Evolutionary conservation across 2,797 vertebrate species (phyloP).

Genomic region (Cyclopterus lumpus): DNA sequence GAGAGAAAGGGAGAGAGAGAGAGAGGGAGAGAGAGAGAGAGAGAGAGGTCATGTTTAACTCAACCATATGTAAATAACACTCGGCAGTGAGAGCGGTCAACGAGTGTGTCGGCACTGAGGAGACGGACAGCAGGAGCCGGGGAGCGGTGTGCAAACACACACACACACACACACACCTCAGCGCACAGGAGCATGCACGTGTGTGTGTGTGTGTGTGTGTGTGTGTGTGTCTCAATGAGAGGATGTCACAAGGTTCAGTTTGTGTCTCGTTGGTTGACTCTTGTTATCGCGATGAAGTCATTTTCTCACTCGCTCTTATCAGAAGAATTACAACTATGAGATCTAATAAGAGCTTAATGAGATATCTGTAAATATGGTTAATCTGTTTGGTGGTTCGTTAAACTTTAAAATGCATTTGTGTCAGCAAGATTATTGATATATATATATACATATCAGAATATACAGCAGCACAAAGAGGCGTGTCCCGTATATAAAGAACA

Average conservation of each 20-base stretch:
- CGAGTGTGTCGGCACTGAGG: too few species aligned
- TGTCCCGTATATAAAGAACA: not conserved
- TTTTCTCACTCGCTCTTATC: too few species aligned
- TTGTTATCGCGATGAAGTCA: too few species aligned
- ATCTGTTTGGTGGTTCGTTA: too few species aligned
- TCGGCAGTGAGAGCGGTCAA: slow-evolving; percentile 12
- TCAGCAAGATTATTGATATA: too few species aligned
- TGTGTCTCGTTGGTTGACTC: not conserved
- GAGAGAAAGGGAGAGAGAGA: not conserved
- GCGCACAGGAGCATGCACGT: not conserved
- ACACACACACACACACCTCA: slow-evolving; percentile 37
- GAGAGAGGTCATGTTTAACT: slow-evolving; percentile 23
- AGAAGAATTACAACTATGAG: too few species aligned
- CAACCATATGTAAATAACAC: slow-evolving; percentile 30
- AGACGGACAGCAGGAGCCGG: slow-evolving; percentile 28
- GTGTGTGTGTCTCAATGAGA: not conserved
- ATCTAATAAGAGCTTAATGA: too few species aligned
- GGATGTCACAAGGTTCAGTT: not conserved
- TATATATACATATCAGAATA: too few species aligned
- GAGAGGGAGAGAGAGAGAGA: not conserved
- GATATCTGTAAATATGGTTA: too few species aligned
- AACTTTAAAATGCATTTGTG: too few species aligned
- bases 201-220: not conserved
- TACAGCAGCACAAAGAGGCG: too few species aligned
- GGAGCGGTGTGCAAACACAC: slow-evolving; percentile 29